Evolutionary conservation across 2,888 invertebrate genomes (phyloP).

Genomic region (Scaptomyza cyrtandrae): DNA sequence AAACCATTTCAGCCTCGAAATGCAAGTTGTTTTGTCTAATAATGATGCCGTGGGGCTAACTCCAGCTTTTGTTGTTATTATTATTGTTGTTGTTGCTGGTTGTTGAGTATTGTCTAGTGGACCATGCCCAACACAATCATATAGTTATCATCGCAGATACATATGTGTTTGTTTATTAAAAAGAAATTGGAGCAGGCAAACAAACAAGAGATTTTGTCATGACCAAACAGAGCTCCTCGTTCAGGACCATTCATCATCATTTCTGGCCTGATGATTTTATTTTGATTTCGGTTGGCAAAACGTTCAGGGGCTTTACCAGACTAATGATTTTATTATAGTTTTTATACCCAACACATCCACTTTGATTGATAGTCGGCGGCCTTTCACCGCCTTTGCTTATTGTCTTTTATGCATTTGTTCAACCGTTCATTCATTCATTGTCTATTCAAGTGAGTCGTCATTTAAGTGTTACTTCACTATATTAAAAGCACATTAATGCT

Average conservation of each 20-base stretch:
- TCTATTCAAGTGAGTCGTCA: conserved; percentile 42
- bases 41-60: conserved; percentile 71
- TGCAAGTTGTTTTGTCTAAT: conserved; percentile 73
- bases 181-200: conserved; percentile 65
- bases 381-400: conserved; percentile 14
- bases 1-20: conserved; percentile 29
- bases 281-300: conserved; percentile 68
- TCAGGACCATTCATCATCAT: conserved; percentile 73
- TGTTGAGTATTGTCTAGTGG: conserved; percentile 61
- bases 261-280: conserved; percentile 74
- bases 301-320: conserved; percentile 75
- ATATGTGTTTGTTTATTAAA: conserved; percentile 67
- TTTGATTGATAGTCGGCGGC: conserved; percentile 65
- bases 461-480: conserved; percentile 66
- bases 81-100: conserved; percentile 37
- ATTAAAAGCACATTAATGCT: conserved; percentile 68
- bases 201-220: conserved; percentile 63
- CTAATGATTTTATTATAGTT: conserved; percentile 80
- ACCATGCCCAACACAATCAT: conserved; percentile 62
- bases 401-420: conserved; percentile 30
- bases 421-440: conserved; percentile 36
- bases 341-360: conserved; percentile 48
- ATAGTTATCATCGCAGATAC: conserved; percentile 4
- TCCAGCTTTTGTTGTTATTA: conserved; percentile 27
- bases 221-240: conserved; percentile 38